A percentile compares a stretch with the other conserved stretches of the same genome.
Evolutionary conservation across 2,797 vertebrate species (phyloP).

Genomic region (Phalanger gymnotis): DNA sequence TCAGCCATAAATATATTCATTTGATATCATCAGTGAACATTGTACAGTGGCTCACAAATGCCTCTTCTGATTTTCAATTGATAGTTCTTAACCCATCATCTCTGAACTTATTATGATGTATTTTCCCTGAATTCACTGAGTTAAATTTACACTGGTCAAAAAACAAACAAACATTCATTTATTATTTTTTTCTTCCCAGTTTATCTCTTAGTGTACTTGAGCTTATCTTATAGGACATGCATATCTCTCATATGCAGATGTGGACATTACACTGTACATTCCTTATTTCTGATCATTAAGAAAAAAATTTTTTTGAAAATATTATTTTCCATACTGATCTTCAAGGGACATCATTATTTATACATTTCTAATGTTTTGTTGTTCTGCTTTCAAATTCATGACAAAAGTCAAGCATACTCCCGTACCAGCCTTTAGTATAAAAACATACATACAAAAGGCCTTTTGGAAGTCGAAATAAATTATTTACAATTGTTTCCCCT

Average conservation of each 20-base stretch:
- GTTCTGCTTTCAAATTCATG: background rate
- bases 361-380: background rate
- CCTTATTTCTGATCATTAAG: background rate
- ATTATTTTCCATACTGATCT: background rate
- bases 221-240: background rate
- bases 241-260: background rate
- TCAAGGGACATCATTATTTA: background rate
- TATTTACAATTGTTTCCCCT: background rate
- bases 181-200: background rate
- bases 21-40: background rate
- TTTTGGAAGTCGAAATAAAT: background rate
- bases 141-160: background rate
- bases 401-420: background rate
- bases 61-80: background rate
- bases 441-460: background rate
- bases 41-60: background rate
- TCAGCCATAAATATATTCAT: background rate
- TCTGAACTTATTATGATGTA: background rate
- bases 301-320: background rate
- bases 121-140: background rate
- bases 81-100: background rate
- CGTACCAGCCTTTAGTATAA: background rate
- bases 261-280: background rate
- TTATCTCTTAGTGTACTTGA: background rate
- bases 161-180: background rate